Conservation (phyloP, 2,113 vertebrate genomes). For the Oncorhynchus keta region DNA sequence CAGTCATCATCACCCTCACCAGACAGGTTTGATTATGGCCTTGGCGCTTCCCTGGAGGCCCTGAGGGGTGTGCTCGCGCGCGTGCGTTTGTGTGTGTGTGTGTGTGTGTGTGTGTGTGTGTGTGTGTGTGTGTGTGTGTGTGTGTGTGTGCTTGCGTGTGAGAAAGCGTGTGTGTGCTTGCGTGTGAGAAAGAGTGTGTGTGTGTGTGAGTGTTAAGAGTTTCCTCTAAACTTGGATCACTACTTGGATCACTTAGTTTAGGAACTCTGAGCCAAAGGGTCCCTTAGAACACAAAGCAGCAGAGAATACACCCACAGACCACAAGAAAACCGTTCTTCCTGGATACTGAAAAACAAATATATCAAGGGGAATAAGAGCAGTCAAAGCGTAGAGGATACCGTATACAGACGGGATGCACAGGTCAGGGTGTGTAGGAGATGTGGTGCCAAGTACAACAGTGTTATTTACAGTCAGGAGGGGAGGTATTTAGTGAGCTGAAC, state of each 20-base stretch:
- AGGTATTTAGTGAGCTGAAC: conserved; percentile 45
- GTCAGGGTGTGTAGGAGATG: conserved; percentile 38
- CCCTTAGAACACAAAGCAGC: conserved; percentile 34
- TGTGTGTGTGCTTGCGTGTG: neutral
- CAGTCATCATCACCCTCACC: conserved; percentile 26
- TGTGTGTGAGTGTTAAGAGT: neutral
- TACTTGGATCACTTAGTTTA: no score
- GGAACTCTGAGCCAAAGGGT: conserved; percentile 16
- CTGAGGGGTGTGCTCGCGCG: neutral
- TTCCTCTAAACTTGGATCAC: neutral
- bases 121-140: neutral
- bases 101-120: neutral
- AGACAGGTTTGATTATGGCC: conserved; percentile 40
- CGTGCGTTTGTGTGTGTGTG: neutral
- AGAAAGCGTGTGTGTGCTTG: neutral
- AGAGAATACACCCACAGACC: conserved; percentile 15
- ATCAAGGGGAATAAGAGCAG: conserved; percentile 34
- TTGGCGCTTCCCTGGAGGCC: conserved; percentile 7
- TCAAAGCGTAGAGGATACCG: conserved; percentile 7
- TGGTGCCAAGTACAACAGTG: conserved; percentile 47
- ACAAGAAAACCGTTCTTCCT: conserved; percentile 43
- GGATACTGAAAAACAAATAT: conserved; percentile 58
- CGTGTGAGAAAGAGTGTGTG: no score
- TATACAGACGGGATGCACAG: conserved; percentile 20
- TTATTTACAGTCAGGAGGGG: conserved; percentile 18